phyloP scores from a whole-genome alignment of 2,113 vertebrate genomes.

The Saccopteryx leptura region DNA sequence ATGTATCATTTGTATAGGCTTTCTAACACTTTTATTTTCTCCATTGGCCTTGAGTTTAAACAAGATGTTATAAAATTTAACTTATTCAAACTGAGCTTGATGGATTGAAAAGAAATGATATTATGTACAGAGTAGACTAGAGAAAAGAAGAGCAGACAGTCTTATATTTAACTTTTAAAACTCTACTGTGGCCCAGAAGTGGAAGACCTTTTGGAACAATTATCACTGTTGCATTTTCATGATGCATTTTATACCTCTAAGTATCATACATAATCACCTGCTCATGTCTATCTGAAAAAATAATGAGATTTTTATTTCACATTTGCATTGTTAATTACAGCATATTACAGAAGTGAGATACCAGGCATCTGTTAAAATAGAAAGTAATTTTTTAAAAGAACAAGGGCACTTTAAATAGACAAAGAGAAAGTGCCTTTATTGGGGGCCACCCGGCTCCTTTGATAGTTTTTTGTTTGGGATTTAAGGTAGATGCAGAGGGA shows the following conservation, averaged over 20 bases:
- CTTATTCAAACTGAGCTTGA: slow-evolving; percentile 54
- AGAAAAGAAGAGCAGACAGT: not conserved
- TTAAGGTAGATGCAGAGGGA: not conserved
- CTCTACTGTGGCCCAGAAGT: not conserved
- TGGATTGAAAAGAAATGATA: slow-evolving; percentile 23
- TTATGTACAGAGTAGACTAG: not conserved
- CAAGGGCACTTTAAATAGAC: slow-evolving; percentile 80
- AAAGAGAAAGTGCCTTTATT: slow-evolving; percentile 73
- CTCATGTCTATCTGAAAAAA: slow-evolving; percentile 80
- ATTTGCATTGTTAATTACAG: slow-evolving; percentile 75
- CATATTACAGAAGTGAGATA: slow-evolving; percentile 70
- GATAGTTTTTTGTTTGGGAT: slow-evolving; percentile 48
- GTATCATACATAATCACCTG: slow-evolving; percentile 59
- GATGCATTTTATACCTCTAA: slow-evolving; percentile 80
- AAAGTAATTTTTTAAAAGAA: slow-evolving; percentile 60
- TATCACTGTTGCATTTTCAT: slow-evolving; percentile 69
- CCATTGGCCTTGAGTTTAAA: slow-evolving; percentile 77
- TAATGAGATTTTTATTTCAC: slow-evolving; percentile 78
- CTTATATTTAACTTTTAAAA: slow-evolving; percentile 76
- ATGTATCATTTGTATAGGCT: slow-evolving; percentile 79
- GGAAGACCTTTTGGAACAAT: slow-evolving; percentile 71
- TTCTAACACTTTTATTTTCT: slow-evolving; percentile 71
- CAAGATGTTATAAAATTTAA: slow-evolving; percentile 75
- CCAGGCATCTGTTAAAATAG: slow-evolving; percentile 82
- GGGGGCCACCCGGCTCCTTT: slow-evolving; percentile 46